A percentile compares a stretch with the other conserved stretches of the same genome.
These are phyloP conservation scores for Paracentrotus lividus DNA, from an alignment of 53 echinoderm and acorn worm species.

Conservation along the genomic window DNA sequence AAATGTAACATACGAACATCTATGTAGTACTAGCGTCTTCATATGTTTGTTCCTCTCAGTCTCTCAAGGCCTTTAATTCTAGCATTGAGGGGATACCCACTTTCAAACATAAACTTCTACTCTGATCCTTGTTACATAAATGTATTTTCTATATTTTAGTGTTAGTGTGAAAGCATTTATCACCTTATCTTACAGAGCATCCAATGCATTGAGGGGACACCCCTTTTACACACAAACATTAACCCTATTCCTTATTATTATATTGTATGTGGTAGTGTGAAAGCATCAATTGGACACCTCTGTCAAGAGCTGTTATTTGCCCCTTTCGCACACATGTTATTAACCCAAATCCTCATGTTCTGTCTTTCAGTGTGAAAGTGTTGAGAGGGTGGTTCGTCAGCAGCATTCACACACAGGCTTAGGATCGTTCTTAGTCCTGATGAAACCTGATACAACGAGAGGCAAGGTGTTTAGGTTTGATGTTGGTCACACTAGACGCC, in stretches of 20 bases:
- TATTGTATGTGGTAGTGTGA: neutral
- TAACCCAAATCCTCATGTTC: neutral
- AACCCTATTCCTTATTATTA: neutral
- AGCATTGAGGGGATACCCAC: no score
- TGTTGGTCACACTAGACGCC: conserved; percentile 89
- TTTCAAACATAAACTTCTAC: no score
- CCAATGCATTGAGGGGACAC: conserved; percentile 79
- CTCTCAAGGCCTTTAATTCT: no score
- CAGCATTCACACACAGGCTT: conserved; percentile 99
- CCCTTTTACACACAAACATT: conserved; percentile 93
- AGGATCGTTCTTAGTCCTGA: conserved; percentile 90
- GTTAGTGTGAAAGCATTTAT: no score
- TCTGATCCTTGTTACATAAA: no score
- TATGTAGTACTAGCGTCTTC: no score
- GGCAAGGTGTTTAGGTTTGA: conserved; percentile 98
- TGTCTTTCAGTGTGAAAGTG: conserved; percentile 89
- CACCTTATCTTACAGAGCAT: no score
- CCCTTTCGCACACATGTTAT: neutral
- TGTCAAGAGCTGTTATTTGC: neutral
- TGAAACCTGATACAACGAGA: conserved; percentile 86
- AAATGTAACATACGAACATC: no score
- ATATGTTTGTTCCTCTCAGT: no score
- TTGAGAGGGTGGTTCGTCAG: conserved; percentile 93
- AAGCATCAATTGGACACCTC: no score
- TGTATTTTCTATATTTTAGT: no score